A percentile compares a stretch with the other conserved stretches of the same genome.
These are phyloP conservation scores for Busseola fusca DNA, from an alignment of 2,888 invertebrate species.

Conservation along the genomic window DNA sequence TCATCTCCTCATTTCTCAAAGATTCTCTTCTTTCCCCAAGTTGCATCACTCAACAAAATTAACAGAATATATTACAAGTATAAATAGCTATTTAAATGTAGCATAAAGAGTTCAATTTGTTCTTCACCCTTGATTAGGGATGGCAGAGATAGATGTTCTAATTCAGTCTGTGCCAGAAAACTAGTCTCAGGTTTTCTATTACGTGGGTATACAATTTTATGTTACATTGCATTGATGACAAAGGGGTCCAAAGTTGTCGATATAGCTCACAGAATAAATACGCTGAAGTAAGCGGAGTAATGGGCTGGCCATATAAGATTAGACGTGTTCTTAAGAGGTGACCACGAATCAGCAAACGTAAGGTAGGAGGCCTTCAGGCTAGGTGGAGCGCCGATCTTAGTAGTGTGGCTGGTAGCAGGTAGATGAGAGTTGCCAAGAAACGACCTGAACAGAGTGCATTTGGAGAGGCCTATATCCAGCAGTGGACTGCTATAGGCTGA, in stretches of 20 bases:
- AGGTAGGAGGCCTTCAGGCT: neutral
- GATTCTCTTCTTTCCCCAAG: neutral
- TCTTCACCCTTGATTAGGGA: conserved; percentile 43
- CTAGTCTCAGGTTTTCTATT: neutral
- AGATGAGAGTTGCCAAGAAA: neutral
- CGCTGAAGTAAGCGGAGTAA: too few species aligned
- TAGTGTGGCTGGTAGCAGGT: neutral
- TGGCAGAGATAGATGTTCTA: neutral
- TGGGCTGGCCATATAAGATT: too few species aligned
- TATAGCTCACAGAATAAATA: too few species aligned
- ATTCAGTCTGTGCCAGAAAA: neutral
- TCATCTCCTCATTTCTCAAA: conserved; percentile 16
- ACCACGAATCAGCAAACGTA: too few species aligned
- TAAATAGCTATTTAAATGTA: conserved; percentile 55
- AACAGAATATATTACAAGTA: conserved; percentile 54
- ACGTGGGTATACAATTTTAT: neutral
- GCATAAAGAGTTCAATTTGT: conserved; percentile 57
- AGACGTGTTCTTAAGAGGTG: neutral
- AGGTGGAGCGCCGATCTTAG: neutral
- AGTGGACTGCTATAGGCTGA: too few species aligned
- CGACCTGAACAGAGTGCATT: too few species aligned
- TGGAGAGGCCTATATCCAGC: too few species aligned
- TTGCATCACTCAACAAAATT: conserved; percentile 52
- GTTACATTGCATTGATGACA: neutral
- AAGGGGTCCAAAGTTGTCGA: too few species aligned